Evolutionary conservation across 1,140 invertebrate genomes (phyloP), one percentile per base, ranked within the genome.

Genomic region (Drosophila ananassae): DNA sequence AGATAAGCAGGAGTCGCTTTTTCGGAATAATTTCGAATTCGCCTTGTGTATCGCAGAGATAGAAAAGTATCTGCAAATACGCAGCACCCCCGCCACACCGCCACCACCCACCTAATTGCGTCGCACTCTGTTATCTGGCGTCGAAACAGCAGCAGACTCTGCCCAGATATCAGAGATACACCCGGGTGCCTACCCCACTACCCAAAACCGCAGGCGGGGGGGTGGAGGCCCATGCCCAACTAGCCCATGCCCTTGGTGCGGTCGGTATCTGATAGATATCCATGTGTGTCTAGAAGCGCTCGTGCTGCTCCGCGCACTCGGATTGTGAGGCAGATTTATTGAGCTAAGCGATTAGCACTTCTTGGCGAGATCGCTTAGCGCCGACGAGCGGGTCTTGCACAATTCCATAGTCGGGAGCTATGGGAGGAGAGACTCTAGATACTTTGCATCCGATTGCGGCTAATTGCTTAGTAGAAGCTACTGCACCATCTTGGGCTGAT

Each of bases 341-440:
- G 82, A 60, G 75, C 74, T 57, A 79, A 79, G 66, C 57, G 78
- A 87, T 85, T 87, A 87, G 69, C 83, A 87, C 83, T 87, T 87
- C 71, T 72, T 61, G 58, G 74, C 68, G 82, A 85, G 82, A 84
- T 87, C 69, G 79, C 71, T 50, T 54, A 66, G 52, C 62, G 58
- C 50, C 52, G 24, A 9, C 12, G 28, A 21, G 7, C 41, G 48
- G 46, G 59, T 66, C 44, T 50, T 48, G 63, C 46, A 13, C 77
- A 50, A 22, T 60, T 73, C 61, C 58, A 66, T 77, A 39, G 67
- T 55, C 51, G 41, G 13, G 12, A 6, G 39, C 39, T n/a, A 0
- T 13, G 37, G 37, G 12, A 53, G 48, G 53, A 59, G 62, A 77
- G 56, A 10, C 39, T 13, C n/a, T 6, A 54, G 37, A 53, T 61